Conservation (phyloP, 2,888 invertebrate genomes). For the Ichneumoninae sp. region DNA sequence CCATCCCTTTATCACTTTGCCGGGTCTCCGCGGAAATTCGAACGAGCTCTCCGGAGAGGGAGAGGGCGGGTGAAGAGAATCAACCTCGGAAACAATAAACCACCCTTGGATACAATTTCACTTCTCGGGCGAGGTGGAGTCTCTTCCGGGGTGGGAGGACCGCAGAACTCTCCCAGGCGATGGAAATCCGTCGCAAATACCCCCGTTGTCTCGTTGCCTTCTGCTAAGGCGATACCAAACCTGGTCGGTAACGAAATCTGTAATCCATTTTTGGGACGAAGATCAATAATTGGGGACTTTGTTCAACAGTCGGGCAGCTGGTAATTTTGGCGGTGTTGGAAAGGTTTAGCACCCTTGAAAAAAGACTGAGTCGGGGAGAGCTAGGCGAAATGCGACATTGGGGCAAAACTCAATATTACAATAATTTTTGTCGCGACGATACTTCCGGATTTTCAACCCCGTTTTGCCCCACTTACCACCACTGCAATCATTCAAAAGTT, state of each 20-base stretch:
- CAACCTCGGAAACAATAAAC: conserved; percentile 5
- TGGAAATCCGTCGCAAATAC: not conserved
- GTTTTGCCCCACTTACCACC: too few relatives aligned
- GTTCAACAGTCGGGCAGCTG: too few relatives aligned
- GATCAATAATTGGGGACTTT: not conserved
- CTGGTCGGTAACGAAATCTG: not conserved
- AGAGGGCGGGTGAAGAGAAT: not conserved
- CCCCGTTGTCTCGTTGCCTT: not conserved
- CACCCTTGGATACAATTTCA: conserved; percentile 6
- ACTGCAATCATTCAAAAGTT: too few relatives aligned
- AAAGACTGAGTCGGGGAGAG: too few relatives aligned
- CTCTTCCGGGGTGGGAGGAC: not conserved
- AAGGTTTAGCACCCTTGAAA: too few relatives aligned
- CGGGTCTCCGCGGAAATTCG: conserved; percentile 11
- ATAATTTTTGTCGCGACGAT: too few relatives aligned
- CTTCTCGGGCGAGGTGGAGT: not conserved
- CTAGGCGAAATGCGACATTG: too few relatives aligned
- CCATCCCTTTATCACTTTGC: conserved; percentile 7
- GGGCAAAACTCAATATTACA: too few relatives aligned
- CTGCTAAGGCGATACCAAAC: not conserved
- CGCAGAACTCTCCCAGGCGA: not conserved
- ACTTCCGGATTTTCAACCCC: too few relatives aligned
- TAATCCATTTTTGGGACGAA: not conserved
- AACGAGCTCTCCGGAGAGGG: not conserved
- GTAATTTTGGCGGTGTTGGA: too few relatives aligned